Conservation (phyloP, 2,113 vertebrate species). For the Brachyistius frenatus region DNA sequence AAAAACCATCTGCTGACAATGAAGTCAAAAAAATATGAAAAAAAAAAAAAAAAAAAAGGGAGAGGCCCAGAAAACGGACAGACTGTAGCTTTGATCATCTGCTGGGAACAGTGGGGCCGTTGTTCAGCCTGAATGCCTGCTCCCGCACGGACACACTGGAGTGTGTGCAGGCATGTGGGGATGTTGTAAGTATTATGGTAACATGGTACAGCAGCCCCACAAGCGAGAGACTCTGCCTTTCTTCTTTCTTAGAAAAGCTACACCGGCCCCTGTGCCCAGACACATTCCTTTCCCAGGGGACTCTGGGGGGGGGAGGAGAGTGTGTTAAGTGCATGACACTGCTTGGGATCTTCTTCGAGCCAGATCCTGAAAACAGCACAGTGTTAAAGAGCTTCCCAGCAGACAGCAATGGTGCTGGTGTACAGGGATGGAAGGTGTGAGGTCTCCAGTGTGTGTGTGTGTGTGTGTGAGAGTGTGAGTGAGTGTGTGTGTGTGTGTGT, state of each 20-base stretch:
- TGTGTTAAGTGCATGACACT: conserved; percentile 51
- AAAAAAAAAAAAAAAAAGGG: conserved; percentile 26
- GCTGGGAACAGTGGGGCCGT: conserved; percentile 62
- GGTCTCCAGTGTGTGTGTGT: conserved; percentile 1
- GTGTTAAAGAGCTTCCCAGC: conserved; percentile 52
- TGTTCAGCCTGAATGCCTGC: conserved; percentile 56
- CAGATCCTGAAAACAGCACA: conserved; percentile 53
- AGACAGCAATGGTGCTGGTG: conserved; percentile 21
- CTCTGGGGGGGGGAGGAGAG: conserved; percentile 36
- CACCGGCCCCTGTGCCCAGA: conserved; percentile 53
- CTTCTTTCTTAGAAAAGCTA: conserved; percentile 52
- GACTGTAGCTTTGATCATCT: conserved; percentile 66
- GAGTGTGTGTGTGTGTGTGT: no score
- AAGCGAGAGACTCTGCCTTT: conserved; percentile 35
- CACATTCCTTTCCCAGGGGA: conserved; percentile 65
- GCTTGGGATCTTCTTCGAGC: conserved; percentile 48
- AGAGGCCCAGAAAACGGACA: conserved; percentile 43
- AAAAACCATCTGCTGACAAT: conserved; percentile 45
- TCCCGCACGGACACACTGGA: conserved; percentile 32
- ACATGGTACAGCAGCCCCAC: conserved; percentile 26
- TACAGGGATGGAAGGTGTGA: conserved; percentile 24
- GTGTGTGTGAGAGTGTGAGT: no score
- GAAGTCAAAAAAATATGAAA: conserved; percentile 45
- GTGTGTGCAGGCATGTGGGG: conserved; percentile 22
- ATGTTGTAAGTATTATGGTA: conserved; percentile 45